Conservation (phyloP, 2,888 invertebrate species). For the Ametastegia equiseti region DNA sequence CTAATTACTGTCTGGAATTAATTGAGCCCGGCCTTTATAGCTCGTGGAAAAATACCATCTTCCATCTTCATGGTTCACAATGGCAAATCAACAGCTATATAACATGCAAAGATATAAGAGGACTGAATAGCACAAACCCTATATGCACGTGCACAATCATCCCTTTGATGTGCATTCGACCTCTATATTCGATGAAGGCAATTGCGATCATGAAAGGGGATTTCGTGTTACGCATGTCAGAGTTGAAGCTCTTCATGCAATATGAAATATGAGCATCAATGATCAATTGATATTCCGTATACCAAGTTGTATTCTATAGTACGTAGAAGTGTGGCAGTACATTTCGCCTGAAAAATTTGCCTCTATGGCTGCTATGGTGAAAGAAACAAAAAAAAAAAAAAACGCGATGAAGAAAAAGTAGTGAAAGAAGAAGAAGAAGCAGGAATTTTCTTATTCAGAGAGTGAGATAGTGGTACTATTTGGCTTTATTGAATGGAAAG, state of each 20-base stretch:
- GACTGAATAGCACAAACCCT: background rate
- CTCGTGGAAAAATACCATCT: too few species aligned
- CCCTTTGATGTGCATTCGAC: conserved; percentile 4
- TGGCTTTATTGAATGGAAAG: conserved; percentile 4
- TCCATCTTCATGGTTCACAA: too few species aligned
- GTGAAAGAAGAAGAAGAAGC: background rate
- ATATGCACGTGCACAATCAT: background rate
- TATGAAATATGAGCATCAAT: conserved; percentile 21
- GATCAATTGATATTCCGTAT: background rate
- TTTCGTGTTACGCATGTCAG: background rate
- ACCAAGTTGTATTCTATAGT: background rate
- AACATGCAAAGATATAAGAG: background rate
- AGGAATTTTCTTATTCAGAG: background rate
- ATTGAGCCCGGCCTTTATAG: too few species aligned
- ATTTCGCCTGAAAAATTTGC: background rate
- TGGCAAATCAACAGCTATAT: too few species aligned
- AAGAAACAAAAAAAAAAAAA: background rate
- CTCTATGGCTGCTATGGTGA: background rate
- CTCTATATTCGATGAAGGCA: background rate
- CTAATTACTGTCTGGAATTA: too few species aligned
- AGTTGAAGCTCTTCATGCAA: background rate
- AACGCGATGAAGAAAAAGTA: background rate
- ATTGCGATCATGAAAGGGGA: background rate
- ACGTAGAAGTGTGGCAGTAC: background rate
- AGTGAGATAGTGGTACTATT: background rate